These are phyloP conservation scores for Zelleria hepariella DNA, from an alignment of 2,888 invertebrate genomes.

Conservation along the genomic window DNA sequence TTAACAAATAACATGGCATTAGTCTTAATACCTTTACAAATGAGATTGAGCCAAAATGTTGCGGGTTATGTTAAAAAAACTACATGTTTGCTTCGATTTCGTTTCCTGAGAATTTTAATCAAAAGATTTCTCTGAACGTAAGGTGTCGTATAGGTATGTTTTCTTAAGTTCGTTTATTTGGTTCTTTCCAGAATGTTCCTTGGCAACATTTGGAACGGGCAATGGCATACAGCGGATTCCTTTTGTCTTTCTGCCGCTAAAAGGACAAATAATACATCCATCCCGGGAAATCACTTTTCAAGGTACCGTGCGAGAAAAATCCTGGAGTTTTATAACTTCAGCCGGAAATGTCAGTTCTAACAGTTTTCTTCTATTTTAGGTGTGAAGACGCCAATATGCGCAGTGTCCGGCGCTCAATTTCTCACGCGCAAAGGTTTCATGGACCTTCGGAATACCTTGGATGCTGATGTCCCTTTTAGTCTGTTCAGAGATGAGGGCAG, in stretches of 20 bases:
- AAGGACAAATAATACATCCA: slow-evolving; percentile 90
- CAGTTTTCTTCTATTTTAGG: slow-evolving; percentile 74
- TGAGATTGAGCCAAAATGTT: slow-evolving; percentile 17
- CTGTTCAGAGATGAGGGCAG: slow-evolving; percentile 85
- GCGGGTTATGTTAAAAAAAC: slow-evolving; percentile 3
- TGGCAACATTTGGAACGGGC: slow-evolving; percentile 84
- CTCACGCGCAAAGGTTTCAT: slow-evolving; percentile 84
- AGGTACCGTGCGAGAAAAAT: no score
- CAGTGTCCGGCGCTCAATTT: slow-evolving; percentile 88
- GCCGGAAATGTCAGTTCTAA: slow-evolving; percentile 88
- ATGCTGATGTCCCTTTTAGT: slow-evolving; percentile 85
- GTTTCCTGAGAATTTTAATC: no score
- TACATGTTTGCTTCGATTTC: no score
- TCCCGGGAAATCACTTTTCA: slow-evolving; percentile 88
- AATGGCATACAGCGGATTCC: slow-evolving; percentile 83
- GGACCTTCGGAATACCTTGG: slow-evolving; percentile 82
- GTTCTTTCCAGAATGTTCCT: slow-evolving; percentile 78
- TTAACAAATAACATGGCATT: slow-evolving; percentile 21
- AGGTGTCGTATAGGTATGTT: no score
- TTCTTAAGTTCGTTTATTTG: no score
- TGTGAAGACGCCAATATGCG: slow-evolving; percentile 85
- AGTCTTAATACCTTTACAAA: slow-evolving; percentile 37
- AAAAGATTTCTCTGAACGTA: no score
- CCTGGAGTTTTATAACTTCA: no score
- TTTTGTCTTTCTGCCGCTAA: slow-evolving; percentile 86